Conservation (phyloP, 1,140 invertebrate genomes). For the Sweltsa coloradensis region DNA sequence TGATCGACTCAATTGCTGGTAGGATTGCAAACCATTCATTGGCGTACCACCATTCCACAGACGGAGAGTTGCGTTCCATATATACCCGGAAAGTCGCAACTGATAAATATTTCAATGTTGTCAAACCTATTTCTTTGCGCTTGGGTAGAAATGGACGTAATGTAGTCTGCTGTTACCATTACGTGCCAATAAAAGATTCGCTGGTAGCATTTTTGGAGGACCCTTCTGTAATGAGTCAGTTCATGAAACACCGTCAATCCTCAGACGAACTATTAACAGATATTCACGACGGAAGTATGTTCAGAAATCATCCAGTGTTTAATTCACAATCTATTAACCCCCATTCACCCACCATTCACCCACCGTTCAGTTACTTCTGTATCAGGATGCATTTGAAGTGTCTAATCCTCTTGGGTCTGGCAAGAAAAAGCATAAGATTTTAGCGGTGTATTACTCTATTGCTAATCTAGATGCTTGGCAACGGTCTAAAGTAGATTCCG, state of each 20-base stretch:
- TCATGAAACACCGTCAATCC: too few species aligned
- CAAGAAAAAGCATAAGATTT: slow-evolving; percentile 1
- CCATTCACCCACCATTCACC: slow-evolving; percentile 1
- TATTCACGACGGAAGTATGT: background rate
- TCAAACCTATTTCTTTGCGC: background rate
- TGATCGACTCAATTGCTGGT: too few species aligned
- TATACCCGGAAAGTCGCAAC: too few species aligned
- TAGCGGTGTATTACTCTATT: slow-evolving; percentile 3
- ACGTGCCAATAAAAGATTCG: background rate
- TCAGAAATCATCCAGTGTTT: slow-evolving; percentile 3
- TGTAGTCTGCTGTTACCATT: background rate
- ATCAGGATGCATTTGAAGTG: slow-evolving; percentile 2
- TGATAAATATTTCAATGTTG: background rate
- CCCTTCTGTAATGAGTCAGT: background rate
- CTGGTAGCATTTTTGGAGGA: background rate
- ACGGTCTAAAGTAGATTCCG: background rate
- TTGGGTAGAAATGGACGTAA: background rate
- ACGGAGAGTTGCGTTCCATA: too few species aligned
- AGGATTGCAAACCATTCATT: too few species aligned
- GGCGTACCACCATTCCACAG: too few species aligned
- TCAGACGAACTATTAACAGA: background rate
- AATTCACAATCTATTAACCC: too few species aligned
- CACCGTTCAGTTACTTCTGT: slow-evolving; percentile 4
- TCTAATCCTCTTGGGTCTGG: slow-evolving; percentile 2
- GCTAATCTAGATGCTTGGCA: slow-evolving; percentile 5